phyloP scores from a whole-genome alignment of 2,113 vertebrate species.

The Zosterops pallidus region DNA sequence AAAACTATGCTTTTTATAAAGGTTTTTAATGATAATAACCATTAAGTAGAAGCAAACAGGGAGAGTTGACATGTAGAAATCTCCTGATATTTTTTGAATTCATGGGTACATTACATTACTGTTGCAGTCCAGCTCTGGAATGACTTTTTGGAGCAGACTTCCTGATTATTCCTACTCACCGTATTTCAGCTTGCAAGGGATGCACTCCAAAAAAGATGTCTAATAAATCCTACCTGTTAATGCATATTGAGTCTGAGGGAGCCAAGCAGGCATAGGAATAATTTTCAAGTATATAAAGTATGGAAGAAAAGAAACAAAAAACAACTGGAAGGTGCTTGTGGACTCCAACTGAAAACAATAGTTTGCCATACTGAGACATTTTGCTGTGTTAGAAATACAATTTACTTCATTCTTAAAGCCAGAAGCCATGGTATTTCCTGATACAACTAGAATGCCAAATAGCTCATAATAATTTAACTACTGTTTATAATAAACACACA shows the following conservation, averaged over 20 bases:
- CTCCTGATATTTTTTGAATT: background rate
- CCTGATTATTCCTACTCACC: background rate
- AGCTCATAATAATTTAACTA: background rate
- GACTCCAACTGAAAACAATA: background rate
- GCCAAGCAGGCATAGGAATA: background rate
- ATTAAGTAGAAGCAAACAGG: background rate
- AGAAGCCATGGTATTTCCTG: background rate
- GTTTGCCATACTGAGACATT: background rate
- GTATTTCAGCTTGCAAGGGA: background rate
- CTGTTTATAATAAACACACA: background rate
- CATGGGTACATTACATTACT: background rate
- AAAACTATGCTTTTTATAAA: background rate
- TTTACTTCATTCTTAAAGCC: background rate
- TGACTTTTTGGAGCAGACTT: background rate
- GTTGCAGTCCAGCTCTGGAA: background rate
- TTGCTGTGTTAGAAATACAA: background rate
- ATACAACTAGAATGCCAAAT: background rate
- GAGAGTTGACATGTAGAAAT: background rate
- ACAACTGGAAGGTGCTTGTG: background rate
- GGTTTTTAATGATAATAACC: background rate
- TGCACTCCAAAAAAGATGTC: background rate
- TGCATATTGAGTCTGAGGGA: background rate
- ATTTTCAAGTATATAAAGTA: background rate
- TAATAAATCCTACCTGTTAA: background rate
- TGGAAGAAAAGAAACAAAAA: background rate